phyloP scores from a whole-genome alignment of 2,113 vertebrate genomes.

The Psilopsiagon aurifrons region DNA sequence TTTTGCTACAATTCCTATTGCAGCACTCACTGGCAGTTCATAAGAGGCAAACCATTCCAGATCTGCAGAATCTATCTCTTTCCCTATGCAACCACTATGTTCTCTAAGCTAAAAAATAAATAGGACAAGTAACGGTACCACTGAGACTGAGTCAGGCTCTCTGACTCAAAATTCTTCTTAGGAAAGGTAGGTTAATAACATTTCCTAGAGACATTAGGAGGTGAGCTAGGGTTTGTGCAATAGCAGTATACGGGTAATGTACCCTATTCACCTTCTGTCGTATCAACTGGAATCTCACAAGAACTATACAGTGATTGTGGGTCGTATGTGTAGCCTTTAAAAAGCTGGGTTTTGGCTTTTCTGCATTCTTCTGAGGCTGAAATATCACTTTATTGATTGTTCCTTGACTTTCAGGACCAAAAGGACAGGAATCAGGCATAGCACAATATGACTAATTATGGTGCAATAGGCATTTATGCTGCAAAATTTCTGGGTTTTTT shows the following conservation, averaged over 20 bases:
- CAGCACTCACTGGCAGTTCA: not conserved
- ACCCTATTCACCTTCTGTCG: not conserved
- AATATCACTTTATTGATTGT: not conserved
- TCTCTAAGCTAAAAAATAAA: not conserved
- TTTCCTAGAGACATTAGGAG: not conserved
- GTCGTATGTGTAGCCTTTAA: not conserved
- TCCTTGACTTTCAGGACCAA: not conserved
- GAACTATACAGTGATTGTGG: not conserved
- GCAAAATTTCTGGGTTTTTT: not conserved
- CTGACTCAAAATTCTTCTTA: not conserved
- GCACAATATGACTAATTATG: not conserved
- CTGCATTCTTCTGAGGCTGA: not conserved
- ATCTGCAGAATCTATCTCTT: not conserved
- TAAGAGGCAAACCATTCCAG: not conserved
- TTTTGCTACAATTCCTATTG: not conserved
- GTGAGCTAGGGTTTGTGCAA: not conserved
- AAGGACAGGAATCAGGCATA: not conserved
- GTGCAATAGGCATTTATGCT: not conserved
- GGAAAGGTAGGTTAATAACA: not conserved
- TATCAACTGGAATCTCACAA: not conserved
- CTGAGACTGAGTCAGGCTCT: not conserved
- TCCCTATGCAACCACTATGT: not conserved
- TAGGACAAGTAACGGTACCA: not conserved
- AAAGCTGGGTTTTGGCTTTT: not conserved
- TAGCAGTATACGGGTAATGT: not conserved